Conservation (phyloP, 64 coral and sea anemone genomes). For the Platygyra sinensis region DNA sequence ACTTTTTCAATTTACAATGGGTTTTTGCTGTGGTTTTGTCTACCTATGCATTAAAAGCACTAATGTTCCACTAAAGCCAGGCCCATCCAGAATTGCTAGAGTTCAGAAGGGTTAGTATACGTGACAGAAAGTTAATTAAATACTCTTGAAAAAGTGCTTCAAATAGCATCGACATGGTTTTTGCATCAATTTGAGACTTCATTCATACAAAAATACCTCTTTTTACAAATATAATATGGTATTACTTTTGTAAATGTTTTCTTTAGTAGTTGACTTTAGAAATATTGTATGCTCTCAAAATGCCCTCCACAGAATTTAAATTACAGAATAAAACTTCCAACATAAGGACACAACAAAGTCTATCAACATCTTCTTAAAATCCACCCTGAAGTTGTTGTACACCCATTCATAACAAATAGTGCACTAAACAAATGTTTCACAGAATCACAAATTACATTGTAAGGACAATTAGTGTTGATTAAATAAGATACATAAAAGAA, state of each 20-base stretch:
- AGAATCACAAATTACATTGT: too few relatives aligned
- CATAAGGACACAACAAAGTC: too few relatives aligned
- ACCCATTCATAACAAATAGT: background rate
- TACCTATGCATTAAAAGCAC: too few relatives aligned
- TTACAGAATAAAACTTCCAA: background rate
- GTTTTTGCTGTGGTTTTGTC: background rate
- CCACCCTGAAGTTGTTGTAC: too few relatives aligned
- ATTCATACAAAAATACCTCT: conserved; percentile 33
- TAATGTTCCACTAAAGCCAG: background rate
- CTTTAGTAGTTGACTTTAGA: background rate
- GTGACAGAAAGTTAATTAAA: background rate
- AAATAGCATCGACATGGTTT: background rate
- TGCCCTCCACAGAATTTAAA: background rate
- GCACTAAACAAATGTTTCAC: background rate
- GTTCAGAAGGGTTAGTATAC: background rate
- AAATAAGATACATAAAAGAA: too few relatives aligned
- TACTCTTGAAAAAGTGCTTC: background rate
- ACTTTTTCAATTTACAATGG: background rate
- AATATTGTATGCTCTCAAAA: background rate
- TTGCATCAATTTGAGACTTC: background rate
- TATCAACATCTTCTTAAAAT: too few relatives aligned
- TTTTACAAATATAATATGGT: conserved; percentile 25
- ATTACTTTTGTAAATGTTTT: background rate
- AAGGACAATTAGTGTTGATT: too few relatives aligned
- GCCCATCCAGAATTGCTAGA: background rate